Evolutionary conservation across 30 jellyfish, hydroid and myxozoan species (phyloP), one percentile per base, ranked within the genome.

Genomic region (Calvadosia cruxmelitensis): DNA sequence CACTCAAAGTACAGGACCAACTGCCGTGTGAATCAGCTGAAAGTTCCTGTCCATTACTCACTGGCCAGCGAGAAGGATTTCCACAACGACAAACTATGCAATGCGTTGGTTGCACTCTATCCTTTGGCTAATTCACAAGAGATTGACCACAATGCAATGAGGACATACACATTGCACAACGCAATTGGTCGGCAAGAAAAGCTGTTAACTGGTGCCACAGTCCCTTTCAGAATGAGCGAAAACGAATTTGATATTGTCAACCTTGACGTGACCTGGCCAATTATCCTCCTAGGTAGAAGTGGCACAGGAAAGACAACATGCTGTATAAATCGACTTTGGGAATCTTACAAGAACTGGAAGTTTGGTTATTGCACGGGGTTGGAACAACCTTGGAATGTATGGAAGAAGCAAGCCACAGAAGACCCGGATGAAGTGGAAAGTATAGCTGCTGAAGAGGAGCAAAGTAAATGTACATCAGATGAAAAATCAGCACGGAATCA

Each of bases 231-330:
- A 79, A 88, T 86, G 27, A 78, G 92, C 52, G 94, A 78, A 33
- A 31, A 74, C 3, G 96, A 86, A 76, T 74, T 48, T 65, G 52
- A 35, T 1, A 83, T 86, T 63, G 73, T 86, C 31, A 72, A 79
- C 15, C 68, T 86, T 66, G 72, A 49, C 64, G 78, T 93, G 0
- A 29, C 25, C 29, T 82, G 92, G 3, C 69, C 94, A 2, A 67
- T 79, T 5, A 53, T 86, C 64, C 79, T 86, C 20, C 93, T 86
- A 24, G 96, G 96, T 16, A 68, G 96, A 26, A 86, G 96, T 66
- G 96, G 96, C 5, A 86, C 96, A 0, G 96, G 96, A 27, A 86
- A 86, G 82, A 86, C 93, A 5, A 86, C 96, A n/a, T 86, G 96
- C 68, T 86, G 96, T 62, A 34, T 86, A 49, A 76, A 86, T 48